Evolutionary conservation across 2,113 vertebrate genomes (phyloP).

Genomic region (Balaenoptera acutorostrata): DNA sequence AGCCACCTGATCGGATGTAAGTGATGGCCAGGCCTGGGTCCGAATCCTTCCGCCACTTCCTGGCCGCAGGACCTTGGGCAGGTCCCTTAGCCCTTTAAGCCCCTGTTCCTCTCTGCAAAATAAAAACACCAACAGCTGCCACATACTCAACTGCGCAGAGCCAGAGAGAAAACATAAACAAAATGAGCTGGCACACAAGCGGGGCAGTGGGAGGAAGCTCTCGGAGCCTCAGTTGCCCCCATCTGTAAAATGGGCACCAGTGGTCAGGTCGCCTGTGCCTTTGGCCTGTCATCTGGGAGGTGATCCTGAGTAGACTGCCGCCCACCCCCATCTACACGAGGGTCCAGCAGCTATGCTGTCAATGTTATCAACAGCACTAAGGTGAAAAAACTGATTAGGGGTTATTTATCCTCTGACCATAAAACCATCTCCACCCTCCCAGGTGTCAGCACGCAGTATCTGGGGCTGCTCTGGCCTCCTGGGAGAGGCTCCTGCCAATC

Average conservation of each 20-base stretch:
- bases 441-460: background rate
- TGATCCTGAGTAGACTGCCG: background rate
- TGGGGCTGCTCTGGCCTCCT: background rate
- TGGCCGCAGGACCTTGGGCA: too few relatives aligned
- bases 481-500: background rate
- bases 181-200: background rate
- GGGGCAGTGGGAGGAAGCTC: background rate
- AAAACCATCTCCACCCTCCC: background rate
- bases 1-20: background rate
- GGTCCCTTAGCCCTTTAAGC: background rate
- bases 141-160: background rate
- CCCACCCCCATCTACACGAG: background rate
- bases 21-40: fast-evolving
- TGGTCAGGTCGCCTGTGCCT: background rate
- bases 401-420: slow-evolving; percentile 9
- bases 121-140: background rate
- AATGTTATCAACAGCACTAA: background rate
- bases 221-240: background rate
- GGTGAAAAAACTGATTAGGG: slow-evolving; percentile 12
- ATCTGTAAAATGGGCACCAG: background rate
- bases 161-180: background rate
- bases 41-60: background rate
- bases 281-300: background rate
- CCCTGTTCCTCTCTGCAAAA: too few relatives aligned
- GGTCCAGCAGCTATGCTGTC: background rate